Conservation (phyloP, 2,888 invertebrate species). For the Lydus trimaculatus region DNA sequence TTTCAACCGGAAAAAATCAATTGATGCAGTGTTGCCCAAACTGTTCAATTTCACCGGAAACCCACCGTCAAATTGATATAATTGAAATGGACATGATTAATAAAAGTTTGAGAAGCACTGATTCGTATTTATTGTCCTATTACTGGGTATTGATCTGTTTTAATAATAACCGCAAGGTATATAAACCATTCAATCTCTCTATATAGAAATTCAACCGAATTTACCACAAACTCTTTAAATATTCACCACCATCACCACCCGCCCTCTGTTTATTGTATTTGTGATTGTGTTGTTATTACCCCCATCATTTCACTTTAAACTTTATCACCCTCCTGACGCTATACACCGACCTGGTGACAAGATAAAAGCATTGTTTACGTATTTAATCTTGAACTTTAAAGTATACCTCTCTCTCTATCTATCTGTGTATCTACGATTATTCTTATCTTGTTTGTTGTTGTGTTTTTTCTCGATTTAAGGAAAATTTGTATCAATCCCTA, state of each 20-base stretch:
- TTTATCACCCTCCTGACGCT: not conserved
- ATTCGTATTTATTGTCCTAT: not conserved
- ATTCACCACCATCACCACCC: not conserved
- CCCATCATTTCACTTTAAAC: slow-evolving; percentile 7
- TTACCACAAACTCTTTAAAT: not conserved
- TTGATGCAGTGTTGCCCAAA: too few species aligned
- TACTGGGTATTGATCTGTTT: not conserved
- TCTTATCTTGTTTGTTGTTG: too few species aligned
- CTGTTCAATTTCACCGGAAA: too few species aligned
- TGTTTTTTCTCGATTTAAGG: too few species aligned
- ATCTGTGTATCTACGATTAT: too few species aligned
- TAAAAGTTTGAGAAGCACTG: not conserved
- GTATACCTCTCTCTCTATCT: too few species aligned
- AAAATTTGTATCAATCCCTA: not conserved
- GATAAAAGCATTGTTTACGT: slow-evolving; percentile 9
- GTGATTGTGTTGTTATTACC: not conserved
- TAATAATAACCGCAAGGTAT: not conserved
- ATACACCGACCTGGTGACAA: not conserved
- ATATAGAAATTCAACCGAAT: not conserved
- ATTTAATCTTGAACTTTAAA: slow-evolving; percentile 2
- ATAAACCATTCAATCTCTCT: not conserved
- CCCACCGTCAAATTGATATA: too few species aligned
- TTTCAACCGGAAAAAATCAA: too few species aligned
- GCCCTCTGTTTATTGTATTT: not conserved
- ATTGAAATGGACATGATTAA: too few species aligned